Evolutionary conservation across 2,797 vertebrate genomes (phyloP).

Genomic region (Vespertilio murinus): DNA sequence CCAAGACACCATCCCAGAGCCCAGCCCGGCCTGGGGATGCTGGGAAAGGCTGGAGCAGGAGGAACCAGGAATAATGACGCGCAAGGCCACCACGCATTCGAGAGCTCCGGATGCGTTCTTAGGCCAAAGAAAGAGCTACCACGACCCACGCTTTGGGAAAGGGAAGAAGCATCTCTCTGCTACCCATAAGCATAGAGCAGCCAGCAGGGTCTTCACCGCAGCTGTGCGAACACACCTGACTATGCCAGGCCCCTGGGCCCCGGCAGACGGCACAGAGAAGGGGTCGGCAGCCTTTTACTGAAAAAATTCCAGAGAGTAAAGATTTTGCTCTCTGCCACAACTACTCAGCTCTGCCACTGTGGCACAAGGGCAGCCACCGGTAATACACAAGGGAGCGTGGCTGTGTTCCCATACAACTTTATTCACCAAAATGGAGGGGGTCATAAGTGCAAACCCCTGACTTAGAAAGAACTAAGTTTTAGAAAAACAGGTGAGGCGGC

Average conservation of each 20-base stretch:
- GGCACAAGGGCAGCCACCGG: background rate
- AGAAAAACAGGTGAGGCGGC: background rate
- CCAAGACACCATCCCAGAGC: background rate
- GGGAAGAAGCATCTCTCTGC: background rate
- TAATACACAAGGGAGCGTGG: background rate
- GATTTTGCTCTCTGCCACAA: background rate
- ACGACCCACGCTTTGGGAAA: background rate
- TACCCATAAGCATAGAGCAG: background rate
- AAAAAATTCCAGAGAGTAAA: background rate
- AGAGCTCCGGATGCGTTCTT: background rate
- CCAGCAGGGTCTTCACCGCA: background rate
- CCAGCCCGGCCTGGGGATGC: background rate
- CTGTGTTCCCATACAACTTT: background rate
- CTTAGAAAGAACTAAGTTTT: background rate
- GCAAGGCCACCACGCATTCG: background rate
- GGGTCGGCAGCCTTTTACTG: background rate
- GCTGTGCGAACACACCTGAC: background rate
- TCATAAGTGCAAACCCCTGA: background rate
- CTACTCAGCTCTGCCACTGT: background rate
- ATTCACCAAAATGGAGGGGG: background rate
- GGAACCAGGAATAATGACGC: background rate
- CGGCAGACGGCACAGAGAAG: background rate
- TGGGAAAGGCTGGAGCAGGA: background rate
- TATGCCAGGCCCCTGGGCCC: background rate
- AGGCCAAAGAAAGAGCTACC: background rate